These are phyloP conservation scores for Steinernema carpocapsae DNA, from an alignment of 2,888 invertebrate genomes.

Conservation along the genomic window DNA sequence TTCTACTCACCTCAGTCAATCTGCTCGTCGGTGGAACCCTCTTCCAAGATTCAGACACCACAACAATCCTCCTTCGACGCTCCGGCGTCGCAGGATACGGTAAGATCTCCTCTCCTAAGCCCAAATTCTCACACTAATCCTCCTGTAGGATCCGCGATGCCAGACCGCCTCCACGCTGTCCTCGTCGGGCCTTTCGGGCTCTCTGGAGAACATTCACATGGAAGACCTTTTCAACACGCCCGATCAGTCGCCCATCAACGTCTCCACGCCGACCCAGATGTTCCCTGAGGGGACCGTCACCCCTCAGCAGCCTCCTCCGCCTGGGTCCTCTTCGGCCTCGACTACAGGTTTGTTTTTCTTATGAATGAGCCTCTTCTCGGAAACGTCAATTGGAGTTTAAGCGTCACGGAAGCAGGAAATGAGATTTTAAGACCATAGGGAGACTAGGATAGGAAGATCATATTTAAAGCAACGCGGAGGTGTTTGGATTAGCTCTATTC, in stretches of 20 bases:
- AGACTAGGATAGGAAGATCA: too few species aligned
- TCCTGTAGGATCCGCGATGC: neutral
- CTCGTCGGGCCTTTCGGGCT: constrained; percentile 1
- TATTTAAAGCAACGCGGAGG: too few species aligned
- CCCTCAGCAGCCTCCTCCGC: neutral
- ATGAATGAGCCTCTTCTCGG: too few species aligned
- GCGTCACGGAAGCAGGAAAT: constrained; percentile 22
- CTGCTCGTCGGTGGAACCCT: neutral
- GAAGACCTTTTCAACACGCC: constrained; percentile 25
- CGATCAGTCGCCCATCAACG: constrained; percentile 6
- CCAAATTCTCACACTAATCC: neutral
- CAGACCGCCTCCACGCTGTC: constrained; percentile 14
- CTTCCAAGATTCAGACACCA: constrained; percentile 27
- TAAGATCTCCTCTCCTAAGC: neutral
- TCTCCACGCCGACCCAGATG: neutral
- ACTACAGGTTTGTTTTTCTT: neutral
- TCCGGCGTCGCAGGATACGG: constrained; percentile 28
- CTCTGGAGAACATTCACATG: constrained; percentile 26
- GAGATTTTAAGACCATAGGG: too few species aligned
- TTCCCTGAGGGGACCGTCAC: neutral
- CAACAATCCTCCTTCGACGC: constrained; percentile 15
- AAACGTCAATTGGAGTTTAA: too few species aligned
- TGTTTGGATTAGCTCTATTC: too few species aligned
- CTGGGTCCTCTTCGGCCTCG: neutral
- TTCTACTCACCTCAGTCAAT: constrained; percentile 12